phyloP scores from a whole-genome alignment of 2,888 invertebrate genomes.

The Lycia hirtaria region DNA sequence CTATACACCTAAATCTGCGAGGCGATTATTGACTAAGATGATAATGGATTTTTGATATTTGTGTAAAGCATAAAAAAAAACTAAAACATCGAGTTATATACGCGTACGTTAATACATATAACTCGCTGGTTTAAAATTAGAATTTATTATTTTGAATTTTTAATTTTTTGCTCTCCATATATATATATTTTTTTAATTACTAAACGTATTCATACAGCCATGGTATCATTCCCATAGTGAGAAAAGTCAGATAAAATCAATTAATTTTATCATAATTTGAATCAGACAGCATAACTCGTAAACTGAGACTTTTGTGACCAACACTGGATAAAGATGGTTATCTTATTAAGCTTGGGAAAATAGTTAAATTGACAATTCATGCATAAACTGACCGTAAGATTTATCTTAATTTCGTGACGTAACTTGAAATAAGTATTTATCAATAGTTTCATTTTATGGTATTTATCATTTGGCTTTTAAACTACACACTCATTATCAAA shows the following conservation, averaged over 20 bases:
- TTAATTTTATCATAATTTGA: constrained; percentile 20
- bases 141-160: too few relatives aligned
- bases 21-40: too few relatives aligned
- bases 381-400: constrained; percentile 16
- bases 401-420: constrained; percentile 12
- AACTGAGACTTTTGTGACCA: constrained; percentile 30
- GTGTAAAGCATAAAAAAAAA: too few relatives aligned
- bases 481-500: too few relatives aligned
- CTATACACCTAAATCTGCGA: too few relatives aligned
- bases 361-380: constrained; percentile 28
- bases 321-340: constrained; percentile 20
- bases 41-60: too few relatives aligned
- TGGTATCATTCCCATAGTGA: constrained; percentile 8
- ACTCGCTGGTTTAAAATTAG: too few relatives aligned
- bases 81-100: too few relatives aligned
- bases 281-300: constrained; percentile 24
- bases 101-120: too few relatives aligned
- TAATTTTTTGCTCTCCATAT: too few relatives aligned
- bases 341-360: constrained; percentile 26
- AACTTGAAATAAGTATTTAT: constrained; percentile 8
- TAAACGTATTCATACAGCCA: background rate
- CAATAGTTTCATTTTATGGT: constrained; percentile 9
- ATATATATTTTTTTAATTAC: background rate
- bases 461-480: background rate
- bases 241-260: constrained; percentile 17